Conservation (phyloP, 2,113 vertebrate genomes). For the Eublepharis macularius region DNA sequence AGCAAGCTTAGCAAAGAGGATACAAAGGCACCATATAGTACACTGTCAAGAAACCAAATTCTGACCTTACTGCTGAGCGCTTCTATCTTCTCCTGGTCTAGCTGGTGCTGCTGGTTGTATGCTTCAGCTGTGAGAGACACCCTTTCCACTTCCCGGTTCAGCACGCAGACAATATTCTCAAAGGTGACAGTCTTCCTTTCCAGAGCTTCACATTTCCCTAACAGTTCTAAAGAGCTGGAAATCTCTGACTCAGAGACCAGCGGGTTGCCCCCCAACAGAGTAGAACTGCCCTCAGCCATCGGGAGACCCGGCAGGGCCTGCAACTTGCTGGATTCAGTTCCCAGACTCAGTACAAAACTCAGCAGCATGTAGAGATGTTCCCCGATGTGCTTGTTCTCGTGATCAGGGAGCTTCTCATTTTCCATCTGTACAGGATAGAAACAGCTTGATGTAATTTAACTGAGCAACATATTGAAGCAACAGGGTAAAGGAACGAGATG, state of each 20-base stretch:
- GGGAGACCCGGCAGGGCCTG: constrained; percentile 32
- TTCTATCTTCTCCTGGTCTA: constrained; percentile 90
- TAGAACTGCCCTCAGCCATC: constrained; percentile 27
- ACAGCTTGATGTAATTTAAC: background rate
- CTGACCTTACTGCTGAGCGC: constrained; percentile 84
- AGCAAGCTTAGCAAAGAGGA: no score
- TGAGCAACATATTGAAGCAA: no score
- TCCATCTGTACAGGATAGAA: constrained; percentile 76
- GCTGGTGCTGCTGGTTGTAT: constrained; percentile 82
- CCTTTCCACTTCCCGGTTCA: constrained; percentile 91
- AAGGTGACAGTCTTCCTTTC: constrained; percentile 86
- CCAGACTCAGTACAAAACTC: constrained; percentile 69
- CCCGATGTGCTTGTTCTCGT: constrained; percentile 77
- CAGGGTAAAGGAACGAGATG: no score
- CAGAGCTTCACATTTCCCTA: constrained; percentile 81
- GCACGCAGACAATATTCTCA: constrained; percentile 91
- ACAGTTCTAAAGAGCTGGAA: constrained; percentile 73
- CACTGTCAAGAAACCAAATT: background rate
- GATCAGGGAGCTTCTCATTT: constrained; percentile 79
- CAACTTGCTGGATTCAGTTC: background rate
- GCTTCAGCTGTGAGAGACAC: constrained; percentile 82
- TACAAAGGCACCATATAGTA: background rate
- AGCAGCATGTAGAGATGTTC: constrained; percentile 89
- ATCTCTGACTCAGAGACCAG: constrained; percentile 30
- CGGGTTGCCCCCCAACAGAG: background rate